Evolutionary conservation across 2,888 invertebrate species (phyloP), one percentile per base, ranked within the genome.

Genomic region (Podabrus alpinus): DNA sequence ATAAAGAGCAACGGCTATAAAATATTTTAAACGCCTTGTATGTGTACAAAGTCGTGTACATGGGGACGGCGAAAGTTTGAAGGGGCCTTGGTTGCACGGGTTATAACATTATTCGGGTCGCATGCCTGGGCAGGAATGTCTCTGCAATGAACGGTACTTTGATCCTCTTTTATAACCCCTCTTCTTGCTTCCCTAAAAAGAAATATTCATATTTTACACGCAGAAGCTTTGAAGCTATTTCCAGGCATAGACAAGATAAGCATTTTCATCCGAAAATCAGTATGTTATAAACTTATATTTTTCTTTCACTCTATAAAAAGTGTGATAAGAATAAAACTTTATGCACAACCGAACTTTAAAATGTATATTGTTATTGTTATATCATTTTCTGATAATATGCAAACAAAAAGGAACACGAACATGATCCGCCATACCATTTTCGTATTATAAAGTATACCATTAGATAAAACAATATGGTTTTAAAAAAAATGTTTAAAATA

Each of bases 151-250:
- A 75, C 71, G 75, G 73, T 73, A 75, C 71, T 75, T 72, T 77
- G 77, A 77, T 77, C 75, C 75, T 71, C 77, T 68, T 73, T 73
- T 73, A 75, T 74, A 74, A 74, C 77, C 74, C 69, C 68, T 69
- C 77, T 70, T 73, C 77, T 71, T 75, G 69, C 62, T 75, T 73
- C 73, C 73, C 71, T 60, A 19, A 71, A 73, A 77, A 75, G 75
- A 77, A 77, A 75, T 75, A 77, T 77, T 75, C 77, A 77, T 77
- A 77, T 77, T 77, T 77, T 73, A 75, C 77, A 73, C 72, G 77
- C 69, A 74, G 71, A 73, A 72, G 73, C 69, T 69, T 71, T 75
- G 71, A 70, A 75, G 72, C 71, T 75, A 60, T 77, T 64, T 75
- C 59, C 9, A 15, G 66, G 19, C 24, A 72, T 75, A 71, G 69